These are phyloP conservation scores for Balaenoptera acutorostrata DNA, from an alignment of 2,113 vertebrate species.

Conservation along the genomic window DNA sequence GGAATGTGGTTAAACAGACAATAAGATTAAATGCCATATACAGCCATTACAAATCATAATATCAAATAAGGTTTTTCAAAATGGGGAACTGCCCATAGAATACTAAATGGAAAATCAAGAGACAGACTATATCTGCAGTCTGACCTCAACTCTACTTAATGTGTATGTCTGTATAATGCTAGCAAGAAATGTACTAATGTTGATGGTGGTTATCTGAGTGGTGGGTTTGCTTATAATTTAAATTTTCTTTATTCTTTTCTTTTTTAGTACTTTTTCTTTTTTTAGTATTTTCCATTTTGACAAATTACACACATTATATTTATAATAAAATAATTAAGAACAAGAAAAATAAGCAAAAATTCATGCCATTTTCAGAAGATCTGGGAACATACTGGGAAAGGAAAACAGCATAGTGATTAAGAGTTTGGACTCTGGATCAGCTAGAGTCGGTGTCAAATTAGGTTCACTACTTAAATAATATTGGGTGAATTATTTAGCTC, in stretches of 20 bases:
- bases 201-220: not conserved
- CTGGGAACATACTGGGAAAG: not conserved
- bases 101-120: not conserved
- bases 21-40: not conserved
- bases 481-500: not conserved
- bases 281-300: not conserved
- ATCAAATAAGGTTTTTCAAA: not conserved
- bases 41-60: not conserved
- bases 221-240: not conserved
- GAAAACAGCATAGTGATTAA: not conserved
- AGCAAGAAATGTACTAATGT: not conserved
- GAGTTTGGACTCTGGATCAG: not conserved
- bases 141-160: not conserved
- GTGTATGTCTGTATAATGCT: not conserved
- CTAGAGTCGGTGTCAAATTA: not conserved
- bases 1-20: not conserved
- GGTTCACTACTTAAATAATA: not conserved
- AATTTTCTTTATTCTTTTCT: conserved; percentile 16
- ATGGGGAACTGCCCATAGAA: not conserved
- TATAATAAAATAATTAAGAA: conserved; percentile 13
- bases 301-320: not conserved
- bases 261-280: not conserved
- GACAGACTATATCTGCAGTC: not conserved
- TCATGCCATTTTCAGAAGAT: conserved; percentile 1
- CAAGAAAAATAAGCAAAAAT: not conserved